Conservation (phyloP, 2,888 invertebrate species). For the Holacanthella duospinosa region DNA sequence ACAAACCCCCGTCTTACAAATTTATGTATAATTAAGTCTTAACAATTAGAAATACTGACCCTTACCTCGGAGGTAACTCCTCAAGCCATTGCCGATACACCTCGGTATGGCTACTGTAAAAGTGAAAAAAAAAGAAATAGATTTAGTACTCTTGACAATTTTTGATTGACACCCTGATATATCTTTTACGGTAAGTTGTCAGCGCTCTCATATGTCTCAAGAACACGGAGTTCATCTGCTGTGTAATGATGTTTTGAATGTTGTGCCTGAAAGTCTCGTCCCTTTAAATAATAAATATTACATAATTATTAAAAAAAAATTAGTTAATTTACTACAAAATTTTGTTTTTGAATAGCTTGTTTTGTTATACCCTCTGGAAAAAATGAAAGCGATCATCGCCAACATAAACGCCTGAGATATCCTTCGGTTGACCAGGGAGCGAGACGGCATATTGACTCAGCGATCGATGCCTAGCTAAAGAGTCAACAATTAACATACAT, state of each 20-base stretch:
- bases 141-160: background rate
- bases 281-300: constrained; percentile 38
- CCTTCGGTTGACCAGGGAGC: constrained; percentile 30
- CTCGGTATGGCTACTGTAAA: constrained; percentile 38
- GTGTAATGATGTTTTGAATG: constrained; percentile 42
- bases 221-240: constrained; percentile 40
- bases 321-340: background rate
- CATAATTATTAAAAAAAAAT: background rate
- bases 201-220: constrained; percentile 42
- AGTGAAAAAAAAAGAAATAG: background rate
- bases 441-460: constrained; percentile 34
- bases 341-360: background rate
- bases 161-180: background rate
- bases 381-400: constrained; percentile 32
- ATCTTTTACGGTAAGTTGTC: constrained; percentile 42
- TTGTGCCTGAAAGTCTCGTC: constrained; percentile 42
- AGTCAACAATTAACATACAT: background rate
- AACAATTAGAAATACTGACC: too few species aligned
- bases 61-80: constrained; percentile 38
- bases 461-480: constrained; percentile 17
- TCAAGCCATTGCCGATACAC: constrained; percentile 42
- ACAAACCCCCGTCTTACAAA: too few species aligned
- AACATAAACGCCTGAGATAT: constrained; percentile 25
- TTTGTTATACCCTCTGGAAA: constrained; percentile 24
- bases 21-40: too few species aligned